phyloP scores from a whole-genome alignment of 2,797 vertebrate species.

The Bucorvus abyssinicus region DNA sequence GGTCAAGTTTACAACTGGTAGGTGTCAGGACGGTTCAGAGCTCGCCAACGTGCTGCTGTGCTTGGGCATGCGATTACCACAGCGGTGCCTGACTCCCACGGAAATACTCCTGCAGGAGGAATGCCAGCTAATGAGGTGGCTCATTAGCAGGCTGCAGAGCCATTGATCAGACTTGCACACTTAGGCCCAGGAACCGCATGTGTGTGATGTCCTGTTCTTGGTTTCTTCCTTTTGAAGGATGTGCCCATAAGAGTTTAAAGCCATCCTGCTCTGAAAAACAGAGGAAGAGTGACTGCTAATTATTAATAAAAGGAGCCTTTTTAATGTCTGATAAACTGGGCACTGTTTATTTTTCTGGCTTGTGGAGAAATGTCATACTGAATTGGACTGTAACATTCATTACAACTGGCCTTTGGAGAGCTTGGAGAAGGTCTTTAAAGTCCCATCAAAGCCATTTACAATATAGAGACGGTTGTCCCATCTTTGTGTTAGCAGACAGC shows the following conservation, averaged over 20 bases:
- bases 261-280: background rate
- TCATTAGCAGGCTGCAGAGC: background rate
- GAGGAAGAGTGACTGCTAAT: background rate
- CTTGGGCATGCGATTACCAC: background rate
- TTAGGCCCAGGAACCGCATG: accelerated
- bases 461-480: background rate
- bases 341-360: background rate
- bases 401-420: conserved; percentile 5
- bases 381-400: background rate
- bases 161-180: background rate
- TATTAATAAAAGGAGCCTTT: background rate
- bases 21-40: background rate
- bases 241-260: background rate
- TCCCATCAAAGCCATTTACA: background rate
- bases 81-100: accelerated
- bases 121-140: background rate
- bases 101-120: background rate
- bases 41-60: background rate
- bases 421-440: conserved; percentile 11
- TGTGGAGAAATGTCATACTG: background rate
- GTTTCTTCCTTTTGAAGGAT: background rate
- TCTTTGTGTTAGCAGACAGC: background rate
- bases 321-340: background rate
- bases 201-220: background rate
- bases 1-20: background rate